These are phyloP conservation scores for Microctonus brassicae DNA, from an alignment of 2,888 invertebrate species.

Conservation along the genomic window DNA sequence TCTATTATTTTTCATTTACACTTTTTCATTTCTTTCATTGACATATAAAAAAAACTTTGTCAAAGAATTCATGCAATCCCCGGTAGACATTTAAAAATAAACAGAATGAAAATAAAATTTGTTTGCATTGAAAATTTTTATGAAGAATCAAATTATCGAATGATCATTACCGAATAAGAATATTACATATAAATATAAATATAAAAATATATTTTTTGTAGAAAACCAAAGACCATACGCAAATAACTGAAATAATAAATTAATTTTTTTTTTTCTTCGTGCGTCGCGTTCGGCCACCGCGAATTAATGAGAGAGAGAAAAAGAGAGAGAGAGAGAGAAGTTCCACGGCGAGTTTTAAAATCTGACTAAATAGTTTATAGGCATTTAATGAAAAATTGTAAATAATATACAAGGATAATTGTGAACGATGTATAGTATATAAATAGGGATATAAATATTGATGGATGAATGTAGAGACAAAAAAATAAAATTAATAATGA, in stretches of 20 bases:
- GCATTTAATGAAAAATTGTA: constrained; percentile 10
- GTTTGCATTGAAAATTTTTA: constrained; percentile 57
- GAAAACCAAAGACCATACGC: constrained; percentile 67
- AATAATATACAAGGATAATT: constrained; percentile 7
- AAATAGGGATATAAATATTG: constrained; percentile 34
- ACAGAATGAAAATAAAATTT: not conserved
- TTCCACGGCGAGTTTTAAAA: constrained; percentile 37
- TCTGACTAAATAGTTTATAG: constrained; percentile 18
- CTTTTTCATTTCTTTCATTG: not conserved
- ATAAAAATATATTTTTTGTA: constrained; percentile 63
- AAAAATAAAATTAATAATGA: constrained; percentile 18
- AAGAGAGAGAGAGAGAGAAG: not conserved
- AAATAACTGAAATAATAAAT: constrained; percentile 30
- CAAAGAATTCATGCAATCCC: not conserved
- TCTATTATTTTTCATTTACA: too few relatives aligned
- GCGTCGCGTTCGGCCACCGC: constrained; percentile 29
- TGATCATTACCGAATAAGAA: constrained; percentile 63
- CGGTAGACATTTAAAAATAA: constrained; percentile 27
- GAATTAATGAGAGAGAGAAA: too few relatives aligned
- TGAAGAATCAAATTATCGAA: constrained; percentile 60
- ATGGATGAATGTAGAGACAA: constrained; percentile 30
- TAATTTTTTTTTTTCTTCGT: constrained; percentile 23
- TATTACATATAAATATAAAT: constrained; percentile 52
- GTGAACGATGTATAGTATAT: not conserved
- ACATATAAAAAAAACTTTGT: not conserved